phyloP scores from a whole-genome alignment of 1,140 invertebrate species.

The Drosophila cardini region DNA sequence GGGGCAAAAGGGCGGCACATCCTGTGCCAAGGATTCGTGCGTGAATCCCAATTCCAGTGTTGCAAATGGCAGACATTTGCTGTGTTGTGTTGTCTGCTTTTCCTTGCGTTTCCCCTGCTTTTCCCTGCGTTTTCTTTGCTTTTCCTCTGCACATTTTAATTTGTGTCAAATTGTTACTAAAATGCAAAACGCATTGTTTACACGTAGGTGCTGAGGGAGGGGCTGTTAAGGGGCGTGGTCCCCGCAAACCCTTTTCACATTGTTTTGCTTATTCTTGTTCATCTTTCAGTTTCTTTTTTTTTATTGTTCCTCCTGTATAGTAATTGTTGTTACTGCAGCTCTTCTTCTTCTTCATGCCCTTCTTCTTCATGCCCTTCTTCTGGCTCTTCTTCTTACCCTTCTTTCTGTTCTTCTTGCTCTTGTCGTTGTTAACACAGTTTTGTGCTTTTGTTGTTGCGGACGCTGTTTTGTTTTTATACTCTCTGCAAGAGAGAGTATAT shows the following conservation, averaged over 20 bases:
- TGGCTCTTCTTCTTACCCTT: constrained; percentile 29
- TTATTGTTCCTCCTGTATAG: constrained; percentile 11
- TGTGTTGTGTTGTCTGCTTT: constrained; percentile 4
- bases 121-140: constrained; percentile 5
- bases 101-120: constrained; percentile 39
- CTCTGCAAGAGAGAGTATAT: too few relatives aligned
- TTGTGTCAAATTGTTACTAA: constrained; percentile 83
- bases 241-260: constrained; percentile 29
- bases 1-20: background rate
- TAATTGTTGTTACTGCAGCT: constrained; percentile 31
- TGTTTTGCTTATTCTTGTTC: constrained; percentile 52
- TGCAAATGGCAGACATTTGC: constrained; percentile 32
- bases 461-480: constrained; percentile 68
- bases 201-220: constrained; percentile 17
- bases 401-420: constrained; percentile 45
- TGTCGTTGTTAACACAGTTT: constrained; percentile 82
- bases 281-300: constrained; percentile 31
- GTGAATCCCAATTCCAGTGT: constrained; percentile 32
- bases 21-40: constrained; percentile 27
- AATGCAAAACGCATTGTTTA: constrained; percentile 80
- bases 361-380: constrained; percentile 50
- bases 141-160: constrained; percentile 72
- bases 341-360: constrained; percentile 37
- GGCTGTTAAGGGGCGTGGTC: background rate
- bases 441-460: constrained; percentile 77